Evolutionary conservation across 2,888 invertebrate species (phyloP), one percentile per base, ranked within the genome.

Genomic region (Leucania comma): DNA sequence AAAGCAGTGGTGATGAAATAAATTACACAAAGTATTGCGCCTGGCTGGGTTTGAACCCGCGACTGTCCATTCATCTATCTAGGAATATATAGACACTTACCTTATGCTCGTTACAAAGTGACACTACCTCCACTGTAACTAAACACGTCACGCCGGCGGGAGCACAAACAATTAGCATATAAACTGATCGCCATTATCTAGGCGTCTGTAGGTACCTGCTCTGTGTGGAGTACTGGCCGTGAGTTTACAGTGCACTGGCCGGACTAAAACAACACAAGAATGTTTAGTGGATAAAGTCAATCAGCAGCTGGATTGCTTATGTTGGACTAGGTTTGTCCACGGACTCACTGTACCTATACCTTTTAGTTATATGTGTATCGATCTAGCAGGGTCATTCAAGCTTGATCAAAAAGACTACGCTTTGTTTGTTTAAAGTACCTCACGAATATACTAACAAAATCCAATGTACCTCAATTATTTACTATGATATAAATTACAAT

Each of bases 141-240:
- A 54, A 69, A 48, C 58, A 67, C 68, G 50, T 42, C 29, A 59
- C 50, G 54, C 53, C 20, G 48, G 22, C 26, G 53, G 29, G 61
- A 42, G 51, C 46, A 57, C 51, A 64, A 24, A 51, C 56, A 58
- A 78, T 78, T 78, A 65, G 65, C 78, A 80, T 78, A 75, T 51
- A 80, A 63, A 78, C 38, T 80, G 58, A 58, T 0, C 14, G 3
- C 26, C 50, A 66, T 57, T 72, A 72, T 12, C 32, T n/a, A 24
- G 22, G 24, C 38, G 38, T 29, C n/a, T 20, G 32, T 50, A 56
- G 57, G 57, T 35, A 35, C 22, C 3, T 14, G 12, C 29, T 50
- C 6, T 22, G n/a, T 42, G 32, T 54, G 46, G 1, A 10, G 14
- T 12, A 48, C 4, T 12, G n/a, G 48, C 48, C 54, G 54, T 29